Percentiles rank a stretch among this genome's conserved stretches.
phyloP scores from a whole-genome alignment of 2,113 vertebrate genomes.

The Chionis minor region DNA sequence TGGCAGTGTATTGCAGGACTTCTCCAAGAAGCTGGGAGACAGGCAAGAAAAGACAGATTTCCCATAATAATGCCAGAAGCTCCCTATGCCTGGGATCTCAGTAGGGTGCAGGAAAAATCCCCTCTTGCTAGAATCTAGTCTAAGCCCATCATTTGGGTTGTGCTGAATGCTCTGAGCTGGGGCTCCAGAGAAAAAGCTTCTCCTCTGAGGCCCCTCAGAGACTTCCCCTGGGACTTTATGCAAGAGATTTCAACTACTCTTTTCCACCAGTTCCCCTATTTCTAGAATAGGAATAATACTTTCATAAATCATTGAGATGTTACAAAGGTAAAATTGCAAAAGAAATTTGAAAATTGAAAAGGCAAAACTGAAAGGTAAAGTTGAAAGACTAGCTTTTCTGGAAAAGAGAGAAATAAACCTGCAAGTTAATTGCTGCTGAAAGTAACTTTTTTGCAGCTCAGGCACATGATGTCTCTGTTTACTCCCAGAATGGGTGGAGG shows the following conservation, averaged over 20 bases:
- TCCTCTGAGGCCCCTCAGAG: neutral
- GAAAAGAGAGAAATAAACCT: neutral
- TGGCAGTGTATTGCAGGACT: neutral
- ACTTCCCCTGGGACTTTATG: neutral
- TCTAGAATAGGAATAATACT: neutral
- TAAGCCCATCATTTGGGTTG: accelerated
- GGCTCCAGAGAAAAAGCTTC: neutral
- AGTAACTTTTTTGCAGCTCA: neutral
- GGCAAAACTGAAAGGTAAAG: neutral
- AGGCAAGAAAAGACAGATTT: neutral
- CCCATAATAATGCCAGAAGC: neutral
- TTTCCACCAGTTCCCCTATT: neutral
- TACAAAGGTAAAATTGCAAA: neutral
- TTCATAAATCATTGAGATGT: neutral
- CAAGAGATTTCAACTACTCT: neutral
- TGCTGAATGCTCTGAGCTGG: neutral
- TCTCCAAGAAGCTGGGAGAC: neutral
- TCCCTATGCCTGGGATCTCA: neutral
- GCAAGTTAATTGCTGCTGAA: neutral
- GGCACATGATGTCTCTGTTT: constrained; percentile 14
- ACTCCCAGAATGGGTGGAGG: neutral
- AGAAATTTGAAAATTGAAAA: neutral
- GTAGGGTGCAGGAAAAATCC: neutral
- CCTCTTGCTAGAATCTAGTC: neutral
- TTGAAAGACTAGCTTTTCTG: neutral